phyloP scores from a whole-genome alignment of 2,888 invertebrate genomes.

The Sympetrum striolatum region DNA sequence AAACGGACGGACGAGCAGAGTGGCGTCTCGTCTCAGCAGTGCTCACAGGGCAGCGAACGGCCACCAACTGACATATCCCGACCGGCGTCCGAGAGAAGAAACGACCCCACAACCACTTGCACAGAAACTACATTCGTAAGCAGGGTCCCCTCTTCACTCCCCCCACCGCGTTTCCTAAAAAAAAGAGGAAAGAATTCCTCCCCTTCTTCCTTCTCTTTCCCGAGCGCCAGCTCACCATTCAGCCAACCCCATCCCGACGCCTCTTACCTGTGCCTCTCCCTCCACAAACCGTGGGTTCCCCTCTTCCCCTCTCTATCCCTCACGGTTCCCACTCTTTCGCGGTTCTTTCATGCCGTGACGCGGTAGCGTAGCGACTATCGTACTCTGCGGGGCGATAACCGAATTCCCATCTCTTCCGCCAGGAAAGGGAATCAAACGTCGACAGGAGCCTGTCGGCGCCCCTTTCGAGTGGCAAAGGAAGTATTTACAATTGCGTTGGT shows the following conservation, averaged over 20 bases:
- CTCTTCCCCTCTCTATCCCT: background rate
- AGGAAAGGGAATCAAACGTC: background rate
- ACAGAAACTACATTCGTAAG: slow-evolving; percentile 33
- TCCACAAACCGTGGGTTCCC: too few species aligned
- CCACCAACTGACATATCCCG: slow-evolving; percentile 36
- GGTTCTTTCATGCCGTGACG: background rate
- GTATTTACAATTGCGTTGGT: background rate
- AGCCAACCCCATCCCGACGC: slow-evolving; percentile 3
- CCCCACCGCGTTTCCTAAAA: background rate
- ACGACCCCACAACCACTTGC: slow-evolving; percentile 31
- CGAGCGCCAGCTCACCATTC: slow-evolving; percentile 1
- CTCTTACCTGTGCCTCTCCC: background rate
- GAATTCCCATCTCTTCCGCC: background rate
- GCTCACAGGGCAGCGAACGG: slow-evolving; percentile 25
- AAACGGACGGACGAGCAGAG: background rate
- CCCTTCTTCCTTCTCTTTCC: background rate
- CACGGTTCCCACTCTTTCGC: background rate
- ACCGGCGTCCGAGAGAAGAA: slow-evolving; percentile 21
- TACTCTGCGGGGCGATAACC: background rate
- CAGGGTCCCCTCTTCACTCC: background rate
- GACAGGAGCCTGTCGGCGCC: background rate
- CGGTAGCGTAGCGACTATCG: background rate
- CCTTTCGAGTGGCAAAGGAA: background rate
- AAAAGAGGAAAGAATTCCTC: background rate
- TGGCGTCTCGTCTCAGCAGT: background rate